These are phyloP conservation scores for Actenoides lindsayi DNA, from an alignment of 2,113 vertebrate species.

Conservation along the genomic window DNA sequence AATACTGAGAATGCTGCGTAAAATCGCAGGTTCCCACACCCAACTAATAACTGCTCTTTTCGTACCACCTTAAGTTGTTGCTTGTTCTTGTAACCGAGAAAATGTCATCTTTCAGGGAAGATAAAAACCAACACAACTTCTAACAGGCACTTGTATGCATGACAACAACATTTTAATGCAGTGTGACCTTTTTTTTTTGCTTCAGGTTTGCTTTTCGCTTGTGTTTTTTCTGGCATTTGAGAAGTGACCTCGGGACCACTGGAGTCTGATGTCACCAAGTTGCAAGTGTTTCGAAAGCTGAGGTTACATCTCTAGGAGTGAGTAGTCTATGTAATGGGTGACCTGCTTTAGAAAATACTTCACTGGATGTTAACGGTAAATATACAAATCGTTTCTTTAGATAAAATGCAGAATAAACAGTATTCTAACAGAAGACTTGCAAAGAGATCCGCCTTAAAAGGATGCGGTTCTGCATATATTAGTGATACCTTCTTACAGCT, in stretches of 20 bases:
- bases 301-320: background rate
- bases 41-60: background rate
- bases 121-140: background rate
- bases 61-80: background rate
- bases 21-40: background rate
- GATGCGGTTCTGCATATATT: background rate
- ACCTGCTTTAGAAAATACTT: background rate
- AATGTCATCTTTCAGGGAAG: background rate
- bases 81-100: background rate
- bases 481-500: background rate
- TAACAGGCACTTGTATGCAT: background rate
- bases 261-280: background rate
- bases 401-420: too few species aligned
- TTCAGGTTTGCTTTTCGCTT: background rate
- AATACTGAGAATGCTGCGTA: background rate
- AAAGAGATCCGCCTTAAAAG: background rate
- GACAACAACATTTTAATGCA: background rate
- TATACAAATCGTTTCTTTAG: background rate
- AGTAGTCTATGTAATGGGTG: accelerated
- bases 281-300: background rate
- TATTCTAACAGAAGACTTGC: background rate
- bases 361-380: background rate
- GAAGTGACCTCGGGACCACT: background rate
- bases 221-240: background rate
- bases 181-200: background rate